phyloP scores from a whole-genome alignment of 2,888 invertebrate species.

The Omphaloscelis lunosa region DNA sequence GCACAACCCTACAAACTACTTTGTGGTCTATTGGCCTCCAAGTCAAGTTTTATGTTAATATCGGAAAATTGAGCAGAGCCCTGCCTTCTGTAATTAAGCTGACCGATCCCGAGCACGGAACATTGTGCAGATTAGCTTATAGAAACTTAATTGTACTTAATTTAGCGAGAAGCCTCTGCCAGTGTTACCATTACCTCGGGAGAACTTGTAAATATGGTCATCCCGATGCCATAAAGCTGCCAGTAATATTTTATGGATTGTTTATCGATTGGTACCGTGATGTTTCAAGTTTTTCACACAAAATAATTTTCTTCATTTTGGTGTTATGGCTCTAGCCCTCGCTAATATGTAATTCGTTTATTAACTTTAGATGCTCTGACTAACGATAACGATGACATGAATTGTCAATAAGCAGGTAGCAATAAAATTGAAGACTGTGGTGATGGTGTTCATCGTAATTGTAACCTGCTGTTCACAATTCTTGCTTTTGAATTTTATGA shows the following conservation, averaged over 20 bases:
- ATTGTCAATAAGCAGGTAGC: neutral
- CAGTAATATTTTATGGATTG: constrained; percentile 31
- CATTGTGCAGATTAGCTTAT: constrained; percentile 48
- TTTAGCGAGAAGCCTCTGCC: constrained; percentile 50
- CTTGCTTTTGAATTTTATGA: neutral
- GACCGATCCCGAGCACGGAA: constrained; percentile 16
- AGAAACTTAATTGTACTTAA: constrained; percentile 70
- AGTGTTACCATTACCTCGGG: constrained; percentile 36
- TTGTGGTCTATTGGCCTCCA: constrained; percentile 58
- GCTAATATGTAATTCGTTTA: neutral
- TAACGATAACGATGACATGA: neutral
- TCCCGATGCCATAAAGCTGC: constrained; percentile 19
- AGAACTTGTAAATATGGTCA: constrained; percentile 36
- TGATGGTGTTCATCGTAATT: neutral
- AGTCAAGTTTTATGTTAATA: constrained; percentile 60
- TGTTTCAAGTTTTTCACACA: neutral
- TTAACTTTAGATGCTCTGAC: neutral
- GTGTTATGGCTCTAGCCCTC: neutral
- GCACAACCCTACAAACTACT: constrained; percentile 40
- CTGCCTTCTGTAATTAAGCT: constrained; percentile 50
- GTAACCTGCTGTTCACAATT: neutral
- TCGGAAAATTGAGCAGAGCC: constrained; percentile 59
- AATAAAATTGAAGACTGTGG: neutral
- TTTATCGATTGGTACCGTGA: neutral
- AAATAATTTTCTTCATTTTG: neutral